Percentiles rank a stretch among this genome's conserved stretches.
Conservation (phyloP, 2,888 invertebrate genomes). For the Phytoseiulus persimilis region DNA sequence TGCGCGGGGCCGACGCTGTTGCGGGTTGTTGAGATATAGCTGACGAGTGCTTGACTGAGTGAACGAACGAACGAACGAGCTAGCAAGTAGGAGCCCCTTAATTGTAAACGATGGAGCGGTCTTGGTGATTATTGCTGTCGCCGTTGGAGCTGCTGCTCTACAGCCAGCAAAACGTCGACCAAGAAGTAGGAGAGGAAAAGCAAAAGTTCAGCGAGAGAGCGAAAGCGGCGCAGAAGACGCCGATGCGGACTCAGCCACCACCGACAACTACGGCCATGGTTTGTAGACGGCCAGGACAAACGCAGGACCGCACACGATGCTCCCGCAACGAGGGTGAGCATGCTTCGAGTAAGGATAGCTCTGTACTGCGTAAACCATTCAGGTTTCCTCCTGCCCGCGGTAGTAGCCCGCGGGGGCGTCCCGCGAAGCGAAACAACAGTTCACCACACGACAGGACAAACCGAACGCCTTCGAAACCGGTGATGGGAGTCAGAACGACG, state of each 20-base stretch:
- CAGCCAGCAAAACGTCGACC: not conserved
- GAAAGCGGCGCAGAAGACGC: not conserved
- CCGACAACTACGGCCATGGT: not conserved
- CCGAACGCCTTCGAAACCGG: too few relatives aligned
- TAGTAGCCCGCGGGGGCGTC: too few relatives aligned
- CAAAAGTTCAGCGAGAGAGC: not conserved
- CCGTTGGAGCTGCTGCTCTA: not conserved
- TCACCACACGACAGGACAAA: too few relatives aligned
- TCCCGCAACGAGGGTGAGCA: not conserved
- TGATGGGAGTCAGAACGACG: too few relatives aligned
- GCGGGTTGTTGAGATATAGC: not conserved
- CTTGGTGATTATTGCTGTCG: not conserved
- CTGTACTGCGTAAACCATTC: too few relatives aligned
- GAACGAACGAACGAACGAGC: not conserved
- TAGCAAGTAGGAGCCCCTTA: not conserved
- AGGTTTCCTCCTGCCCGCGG: too few relatives aligned
- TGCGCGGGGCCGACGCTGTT: not conserved
- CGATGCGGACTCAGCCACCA: not conserved
- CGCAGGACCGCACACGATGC: not conserved
- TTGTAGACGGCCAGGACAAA: not conserved
- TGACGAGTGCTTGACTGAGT: not conserved
- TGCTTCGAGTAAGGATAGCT: too few relatives aligned
- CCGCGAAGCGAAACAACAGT: too few relatives aligned
- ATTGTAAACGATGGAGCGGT: constrained; percentile 5
- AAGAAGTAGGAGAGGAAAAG: not conserved